phyloP scores from a whole-genome alignment of 2,888 invertebrate genomes.

The Adineta ricciae region DNA sequence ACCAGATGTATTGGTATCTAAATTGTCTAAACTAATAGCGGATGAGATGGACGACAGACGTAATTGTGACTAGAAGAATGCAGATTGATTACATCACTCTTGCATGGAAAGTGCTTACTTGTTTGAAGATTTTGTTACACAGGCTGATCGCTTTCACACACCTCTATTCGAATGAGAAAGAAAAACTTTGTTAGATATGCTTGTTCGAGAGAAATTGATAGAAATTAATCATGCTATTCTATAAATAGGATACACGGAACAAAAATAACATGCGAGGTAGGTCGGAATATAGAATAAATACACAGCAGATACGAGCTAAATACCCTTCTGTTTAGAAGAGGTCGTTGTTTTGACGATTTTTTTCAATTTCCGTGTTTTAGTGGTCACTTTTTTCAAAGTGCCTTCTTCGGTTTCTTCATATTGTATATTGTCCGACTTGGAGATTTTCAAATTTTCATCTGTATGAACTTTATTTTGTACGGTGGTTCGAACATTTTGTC shows the following conservation, averaged over 20 bases:
- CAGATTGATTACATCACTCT: background rate
- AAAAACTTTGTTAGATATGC: background rate
- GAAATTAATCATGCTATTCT: background rate
- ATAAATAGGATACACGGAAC: background rate
- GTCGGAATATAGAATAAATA: background rate
- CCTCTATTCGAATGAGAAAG: background rate
- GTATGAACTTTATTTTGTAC: constrained; percentile 32
- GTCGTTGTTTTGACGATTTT: constrained; percentile 33
- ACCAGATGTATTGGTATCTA: background rate
- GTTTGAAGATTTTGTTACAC: constrained; percentile 28
- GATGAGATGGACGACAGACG: constrained; percentile 14
- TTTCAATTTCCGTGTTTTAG: constrained; percentile 31
- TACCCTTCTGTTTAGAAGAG: constrained; percentile 28
- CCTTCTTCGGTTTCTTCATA: constrained; percentile 32
- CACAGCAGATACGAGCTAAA: background rate
- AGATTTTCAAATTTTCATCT: constrained; percentile 33
- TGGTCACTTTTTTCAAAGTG: constrained; percentile 31
- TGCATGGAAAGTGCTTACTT: background rate
- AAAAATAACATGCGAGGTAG: constrained; percentile 16
- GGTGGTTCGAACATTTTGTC: constrained; percentile 23
- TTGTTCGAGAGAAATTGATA: background rate
- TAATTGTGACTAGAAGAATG: background rate
- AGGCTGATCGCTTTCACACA: constrained; percentile 30
- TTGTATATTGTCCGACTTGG: constrained; percentile 31
- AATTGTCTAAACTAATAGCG: constrained; percentile 14